A percentile compares a stretch with the other conserved stretches of the same genome.
These are phyloP conservation scores for Paramuricea clavata DNA, from an alignment of 92 coral and sea anemone genomes.

Conservation along the genomic window DNA sequence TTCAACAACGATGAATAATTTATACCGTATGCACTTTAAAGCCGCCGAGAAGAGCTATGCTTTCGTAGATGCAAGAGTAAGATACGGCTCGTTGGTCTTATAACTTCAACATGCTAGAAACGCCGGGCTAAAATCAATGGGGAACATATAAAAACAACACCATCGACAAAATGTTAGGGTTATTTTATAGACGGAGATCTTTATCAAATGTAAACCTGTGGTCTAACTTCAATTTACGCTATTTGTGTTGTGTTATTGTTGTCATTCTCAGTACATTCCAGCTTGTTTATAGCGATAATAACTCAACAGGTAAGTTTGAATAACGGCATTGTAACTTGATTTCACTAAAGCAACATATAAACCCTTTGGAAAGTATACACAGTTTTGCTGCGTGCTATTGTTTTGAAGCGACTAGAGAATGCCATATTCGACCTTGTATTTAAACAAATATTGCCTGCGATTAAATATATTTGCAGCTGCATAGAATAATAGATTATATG, in stretches of 20 bases:
- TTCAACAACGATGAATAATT: slow-evolving; percentile 14
- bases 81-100: background rate
- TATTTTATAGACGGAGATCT: background rate
- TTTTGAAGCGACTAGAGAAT: background rate
- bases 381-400: background rate
- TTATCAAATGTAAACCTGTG: background rate
- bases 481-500: background rate
- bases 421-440: background rate
- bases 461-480: slow-evolving; percentile 7
- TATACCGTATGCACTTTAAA: background rate
- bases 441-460: slow-evolving; percentile 2
- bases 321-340: background rate
- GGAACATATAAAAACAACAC: background rate
- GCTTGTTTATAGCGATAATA: background rate
- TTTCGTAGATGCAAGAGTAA: background rate
- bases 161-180: background rate
- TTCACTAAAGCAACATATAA: background rate
- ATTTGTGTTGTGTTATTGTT: slow-evolving; percentile 14
- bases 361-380: background rate
- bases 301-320: slow-evolving; percentile 25
- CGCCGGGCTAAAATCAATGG: background rate
- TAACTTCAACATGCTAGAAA: background rate
- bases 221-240: background rate
- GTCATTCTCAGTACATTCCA: slow-evolving; percentile 1
- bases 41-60: background rate